Base-by-base conservation (phyloP, 2,888 invertebrate species). In the Agrypnus murinus region DNA sequence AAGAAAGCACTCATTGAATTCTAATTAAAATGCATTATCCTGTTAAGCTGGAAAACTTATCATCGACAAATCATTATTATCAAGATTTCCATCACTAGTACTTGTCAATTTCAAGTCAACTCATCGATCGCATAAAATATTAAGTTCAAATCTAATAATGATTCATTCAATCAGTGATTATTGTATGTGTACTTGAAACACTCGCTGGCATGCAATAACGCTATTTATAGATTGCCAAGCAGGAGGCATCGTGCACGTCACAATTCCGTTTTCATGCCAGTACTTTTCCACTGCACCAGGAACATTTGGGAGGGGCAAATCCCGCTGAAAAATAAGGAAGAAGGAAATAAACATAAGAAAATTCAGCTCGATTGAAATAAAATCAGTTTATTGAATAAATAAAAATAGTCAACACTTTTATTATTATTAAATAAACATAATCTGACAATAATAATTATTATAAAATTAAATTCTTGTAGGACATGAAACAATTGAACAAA, bases 221-320 rank as follows among this genome's bases (percentile, higher is more conserved):
- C 55, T 55, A 55, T 17, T n/a, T 55, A 36, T 55, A 55, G 55
- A 15, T 55, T 36, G 17, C 34, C 17, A n/a, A n/a, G 10, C 25
- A 48, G 48, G 19, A 19, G 55, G 17, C 50, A 12, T 50, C 50
- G 50, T 17, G 25, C 55, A 38, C 55, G 55, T 55, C 55, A 55
- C 55, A 36, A 55, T 6, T 55, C 34, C 9, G 7, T 9, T 19
- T 48, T n/a, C 1, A 48, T 36, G 58, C 58, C 58, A 14, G 58
- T 59, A 59, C 58, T 59, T 59, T 59, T 59, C 58, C 58, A 43
- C 43, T 59, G 43, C 58, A 59, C 1, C 58, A 7, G 43, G 43
- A 17, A 15, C 1, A n/a, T 43, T 19, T 25, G 25, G 25, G 36
- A 19, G 58, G 40, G 40, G 55, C 58, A 12, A n/a, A n/a, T 12